Evolutionary conservation across 2,888 invertebrate genomes (phyloP), one percentile per base, ranked within the genome.

Genomic region (Tupiocoris notatus): DNA sequence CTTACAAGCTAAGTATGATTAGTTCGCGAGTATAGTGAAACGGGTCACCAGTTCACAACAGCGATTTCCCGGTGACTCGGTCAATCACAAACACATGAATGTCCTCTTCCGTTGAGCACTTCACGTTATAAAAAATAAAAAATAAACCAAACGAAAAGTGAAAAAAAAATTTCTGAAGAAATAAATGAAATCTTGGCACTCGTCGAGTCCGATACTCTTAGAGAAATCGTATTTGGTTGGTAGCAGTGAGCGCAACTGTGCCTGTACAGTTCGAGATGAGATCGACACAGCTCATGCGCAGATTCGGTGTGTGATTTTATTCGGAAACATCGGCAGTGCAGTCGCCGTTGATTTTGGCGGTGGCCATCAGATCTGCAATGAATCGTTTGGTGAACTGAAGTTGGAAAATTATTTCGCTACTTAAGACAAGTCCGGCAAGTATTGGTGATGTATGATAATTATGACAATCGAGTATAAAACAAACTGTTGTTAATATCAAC

Each of bases 331-430:
- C 70, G 18, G 24, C 24, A 9, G 70, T 9, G 70, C 25, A 24
- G 39, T 59, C 59, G 1, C 59, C 70, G 20, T 59, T 59, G 70
- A 70, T 59, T 20, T 9, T 23, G 6, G 70, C 20, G 9, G 18
- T 39, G n/a, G 56, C 67, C 67, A 67, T 67, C 22, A 67, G 57
- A 67, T 67, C 67, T 67, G 57, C 18, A 67, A 54, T n/a, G n/a
- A n/a, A n/a, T n/a, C n/a, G n/a, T n/a, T n/a, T n/a, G n/a, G n/a
- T n/a, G n/a, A n/a, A n/a, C n/a, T n/a, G n/a, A n/a, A n/a, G n/a
- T n/a, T n/a, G n/a, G n/a, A n/a, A n/a, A n/a, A n/a, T n/a, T n/a
- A n/a, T n/a, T n/a, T n/a, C n/a, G n/a, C n/a, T n/a, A n/a, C n/a
- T n/a, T n/a, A n/a, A n/a, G n/a, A n/a, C n/a, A n/a, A n/a, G n/a